Evolutionary conservation across 2,797 vertebrate species (phyloP), one percentile per base, ranked within the genome.

Genomic region (Ceryle rudis): DNA sequence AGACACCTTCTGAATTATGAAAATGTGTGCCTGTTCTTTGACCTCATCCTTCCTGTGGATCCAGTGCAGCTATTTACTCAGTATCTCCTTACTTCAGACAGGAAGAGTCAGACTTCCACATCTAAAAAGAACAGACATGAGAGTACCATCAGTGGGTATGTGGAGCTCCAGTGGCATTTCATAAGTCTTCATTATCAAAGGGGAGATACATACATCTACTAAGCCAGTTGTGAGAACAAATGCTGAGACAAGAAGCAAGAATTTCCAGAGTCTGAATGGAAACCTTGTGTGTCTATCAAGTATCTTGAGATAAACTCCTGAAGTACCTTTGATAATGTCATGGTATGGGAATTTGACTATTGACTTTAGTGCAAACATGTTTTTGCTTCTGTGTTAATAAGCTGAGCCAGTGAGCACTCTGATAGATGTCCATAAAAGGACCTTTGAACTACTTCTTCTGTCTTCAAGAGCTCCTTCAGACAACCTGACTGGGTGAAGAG

Each of bases 401-500:
- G 26, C 66, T 49, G 62, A 91, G 66, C n/a, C 39, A 74, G 42
- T 75, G 65, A 46, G 58, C 37, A 64, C 74, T 89, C 44, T 73
- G 58, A 41, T 8, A 77, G 52, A 70, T 55, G 79, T 75, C 62
- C 47, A 86, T 62, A 81, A 86, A 71, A 91, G 73, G 22, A 70
- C 58, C 66, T 93, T 81, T 90, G 80, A 96, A 93, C 31, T 70
- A 75, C 72, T 93, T 87, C 54, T 65, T 92, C 91, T 65, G 26
- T 44, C 71, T 93, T 94, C 51, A 89, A 88, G 91, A 88, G 89
- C 73, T 96, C 94, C 89, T 97, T 93, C 93, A 95, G 95, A 96
- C 82, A 83, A 87, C 69, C 90, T 90, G 91, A 47, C 92, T 93
- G 75, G 11, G 26, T 77, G 15, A 72, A 95, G 81, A 92, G 83